These are phyloP conservation scores for Halcyon leucocephala DNA, from an alignment of 2,797 vertebrate species.

Conservation along the genomic window DNA sequence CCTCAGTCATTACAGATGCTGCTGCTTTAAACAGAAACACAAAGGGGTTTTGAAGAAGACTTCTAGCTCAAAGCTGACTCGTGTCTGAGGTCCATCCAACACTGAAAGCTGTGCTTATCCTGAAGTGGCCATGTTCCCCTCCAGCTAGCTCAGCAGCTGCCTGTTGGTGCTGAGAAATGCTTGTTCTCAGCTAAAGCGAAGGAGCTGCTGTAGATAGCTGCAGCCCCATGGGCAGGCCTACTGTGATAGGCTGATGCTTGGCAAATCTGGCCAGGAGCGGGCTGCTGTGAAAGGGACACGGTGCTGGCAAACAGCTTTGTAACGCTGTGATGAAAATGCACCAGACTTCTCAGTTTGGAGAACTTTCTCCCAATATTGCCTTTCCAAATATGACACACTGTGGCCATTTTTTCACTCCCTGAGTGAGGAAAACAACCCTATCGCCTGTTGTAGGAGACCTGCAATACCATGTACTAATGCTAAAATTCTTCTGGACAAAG, in stretches of 20 bases:
- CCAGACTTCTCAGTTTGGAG: neutral
- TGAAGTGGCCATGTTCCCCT: too few relatives aligned
- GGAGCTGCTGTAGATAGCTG: neutral
- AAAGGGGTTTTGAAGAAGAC: neutral
- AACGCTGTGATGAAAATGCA: fast-evolving
- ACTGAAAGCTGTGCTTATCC: neutral
- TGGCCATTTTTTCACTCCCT: neutral
- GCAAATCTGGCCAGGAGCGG: too few relatives aligned
- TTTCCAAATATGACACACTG: neutral
- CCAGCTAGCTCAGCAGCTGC: neutral
- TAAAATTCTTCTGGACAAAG: neutral
- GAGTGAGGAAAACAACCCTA: fast-evolving
- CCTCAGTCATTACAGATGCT: fast-evolving
- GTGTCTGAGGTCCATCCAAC: neutral
- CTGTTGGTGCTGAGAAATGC: neutral
- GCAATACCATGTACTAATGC: neutral
- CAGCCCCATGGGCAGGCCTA: neutral
- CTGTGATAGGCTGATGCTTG: too few relatives aligned
- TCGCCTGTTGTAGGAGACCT: neutral
- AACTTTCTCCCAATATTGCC: too few relatives aligned
- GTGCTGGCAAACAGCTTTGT: neutral
- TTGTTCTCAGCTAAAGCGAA: too few relatives aligned
- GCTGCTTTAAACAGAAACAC: neutral
- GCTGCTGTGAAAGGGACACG: neutral
- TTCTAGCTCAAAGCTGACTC: neutral